These are phyloP conservation scores for Augiades crinisus DNA, from an alignment of 2,888 invertebrate species.

Conservation along the genomic window DNA sequence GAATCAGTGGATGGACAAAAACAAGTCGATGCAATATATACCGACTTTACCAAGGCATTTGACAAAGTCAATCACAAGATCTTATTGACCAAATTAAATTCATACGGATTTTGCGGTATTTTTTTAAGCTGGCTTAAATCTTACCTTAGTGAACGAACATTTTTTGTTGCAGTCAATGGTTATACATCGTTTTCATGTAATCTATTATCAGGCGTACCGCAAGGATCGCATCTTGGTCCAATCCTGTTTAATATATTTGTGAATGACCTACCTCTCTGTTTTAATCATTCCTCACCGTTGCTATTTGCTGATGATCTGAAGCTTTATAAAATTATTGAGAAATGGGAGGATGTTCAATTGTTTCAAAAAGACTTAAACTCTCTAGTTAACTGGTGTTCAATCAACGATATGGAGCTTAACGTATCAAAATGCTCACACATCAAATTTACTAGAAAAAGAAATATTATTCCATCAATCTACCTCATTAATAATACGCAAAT, in stretches of 20 bases:
- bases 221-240: slow-evolving; percentile 4
- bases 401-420: slow-evolving; percentile 3
- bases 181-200: slow-evolving; percentile 9
- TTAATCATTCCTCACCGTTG: neutral
- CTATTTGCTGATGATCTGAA: slow-evolving; percentile 7
- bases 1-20: slow-evolving; percentile 15
- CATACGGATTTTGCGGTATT: slow-evolving; percentile 22
- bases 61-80: slow-evolving; percentile 22
- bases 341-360: neutral
- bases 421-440: slow-evolving; percentile 1
- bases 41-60: slow-evolving; percentile 25
- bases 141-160: slow-evolving; percentile 13
- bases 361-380: neutral
- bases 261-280: neutral
- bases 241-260: slow-evolving; percentile 5
- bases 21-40: slow-evolving; percentile 21
- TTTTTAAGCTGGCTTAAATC: slow-evolving; percentile 20
- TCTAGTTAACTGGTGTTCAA: neutral
- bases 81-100: neutral
- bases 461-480: neutral
- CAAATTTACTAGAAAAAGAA: slow-evolving; percentile 10
- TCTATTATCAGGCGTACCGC: neutral
- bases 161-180: slow-evolving; percentile 26
- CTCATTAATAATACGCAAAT: neutral
- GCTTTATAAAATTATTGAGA: neutral